Conservation (phyloP, 2,797 vertebrate genomes). For the Champsocephalus gunnari region DNA sequence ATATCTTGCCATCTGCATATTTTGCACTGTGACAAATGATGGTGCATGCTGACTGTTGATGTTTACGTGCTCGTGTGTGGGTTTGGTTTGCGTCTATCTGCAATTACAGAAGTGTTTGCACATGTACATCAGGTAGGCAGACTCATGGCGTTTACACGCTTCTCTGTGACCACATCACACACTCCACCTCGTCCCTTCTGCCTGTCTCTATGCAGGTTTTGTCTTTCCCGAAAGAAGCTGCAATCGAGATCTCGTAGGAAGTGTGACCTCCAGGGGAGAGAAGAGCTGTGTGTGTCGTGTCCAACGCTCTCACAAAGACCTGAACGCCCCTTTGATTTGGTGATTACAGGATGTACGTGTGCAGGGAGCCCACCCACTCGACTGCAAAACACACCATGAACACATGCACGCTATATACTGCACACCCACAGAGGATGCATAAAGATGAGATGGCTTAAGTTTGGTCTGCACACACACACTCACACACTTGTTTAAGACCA, state of each 20-base stretch:
- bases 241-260: conserved; percentile 31
- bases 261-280: conserved; percentile 55
- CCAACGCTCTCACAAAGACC: conserved; percentile 44
- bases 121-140: conserved; percentile 31
- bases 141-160: conserved; percentile 22
- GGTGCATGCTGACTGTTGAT: background rate
- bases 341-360: conserved; percentile 63
- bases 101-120: conserved; percentile 48
- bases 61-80: conserved; percentile 1
- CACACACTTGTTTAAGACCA: conserved; percentile 30
- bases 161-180: conserved; percentile 51
- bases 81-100: conserved; percentile 6
- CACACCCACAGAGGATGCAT: conserved; percentile 29
- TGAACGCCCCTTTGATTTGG: conserved; percentile 54
- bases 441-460: conserved; percentile 22
- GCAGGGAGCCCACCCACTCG: conserved; percentile 48
- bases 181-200: background rate
- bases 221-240: conserved; percentile 42
- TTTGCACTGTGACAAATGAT: conserved; percentile 20
- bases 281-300: conserved; percentile 7
- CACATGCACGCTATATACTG: conserved; percentile 9
- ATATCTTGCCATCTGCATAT: conserved; percentile 4
- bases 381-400: conserved; percentile 31
- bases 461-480: conserved; percentile 1
- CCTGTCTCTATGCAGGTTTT: conserved; percentile 14